These are phyloP conservation scores for Aspidiotus rigidus DNA, from an alignment of 2,888 invertebrate genomes.

Conservation along the genomic window DNA sequence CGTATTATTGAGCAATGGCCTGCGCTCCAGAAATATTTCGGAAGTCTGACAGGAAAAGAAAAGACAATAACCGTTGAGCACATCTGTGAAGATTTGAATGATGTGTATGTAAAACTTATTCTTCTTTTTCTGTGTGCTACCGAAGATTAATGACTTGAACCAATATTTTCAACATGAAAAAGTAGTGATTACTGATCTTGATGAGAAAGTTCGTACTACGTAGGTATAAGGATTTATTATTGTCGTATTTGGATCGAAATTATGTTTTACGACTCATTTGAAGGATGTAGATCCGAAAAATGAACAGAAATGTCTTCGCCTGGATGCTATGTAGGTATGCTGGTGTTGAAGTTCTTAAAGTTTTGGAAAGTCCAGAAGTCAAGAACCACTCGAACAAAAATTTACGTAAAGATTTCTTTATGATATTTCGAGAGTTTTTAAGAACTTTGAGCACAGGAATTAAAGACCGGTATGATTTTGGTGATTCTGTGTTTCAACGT, in stretches of 20 bases:
- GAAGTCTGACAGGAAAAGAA: background rate
- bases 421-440: no score
- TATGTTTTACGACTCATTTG: conserved; percentile 9
- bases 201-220: conserved; percentile 10
- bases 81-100: conserved; percentile 9
- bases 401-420: no score
- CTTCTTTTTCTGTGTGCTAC: conserved; percentile 16
- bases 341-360: background rate
- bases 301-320: background rate
- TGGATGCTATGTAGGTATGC: no score
- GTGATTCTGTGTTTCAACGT: no score
- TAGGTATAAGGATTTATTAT: conserved; percentile 7
- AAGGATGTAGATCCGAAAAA: conserved; percentile 13
- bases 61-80: background rate
- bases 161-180: conserved; percentile 8
- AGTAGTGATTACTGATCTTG: conserved; percentile 5
- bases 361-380: no score
- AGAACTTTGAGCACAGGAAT: no score
- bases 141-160: conserved; percentile 15
- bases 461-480: no score
- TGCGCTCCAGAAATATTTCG: conserved; percentile 13
- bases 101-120: conserved; percentile 17
- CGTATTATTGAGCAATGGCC: conserved; percentile 23
- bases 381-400: no score
- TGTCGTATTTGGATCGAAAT: background rate